These are phyloP conservation scores for Salvelinus fontinalis DNA, from an alignment of 2,113 vertebrate species.

Conservation along the genomic window DNA sequence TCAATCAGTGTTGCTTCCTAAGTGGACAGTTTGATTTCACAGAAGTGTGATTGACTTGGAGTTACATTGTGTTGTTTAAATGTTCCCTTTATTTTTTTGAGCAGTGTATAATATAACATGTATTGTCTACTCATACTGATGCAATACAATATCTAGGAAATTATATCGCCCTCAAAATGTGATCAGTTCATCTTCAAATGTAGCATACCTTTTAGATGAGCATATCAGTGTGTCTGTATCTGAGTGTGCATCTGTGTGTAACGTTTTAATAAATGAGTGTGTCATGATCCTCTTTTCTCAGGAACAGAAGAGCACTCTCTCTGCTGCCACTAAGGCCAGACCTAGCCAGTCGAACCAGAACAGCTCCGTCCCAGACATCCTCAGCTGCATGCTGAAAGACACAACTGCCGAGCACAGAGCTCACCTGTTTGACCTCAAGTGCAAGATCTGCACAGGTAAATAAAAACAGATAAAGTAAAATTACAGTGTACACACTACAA, in stretches of 20 bases:
- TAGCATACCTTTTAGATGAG: too few relatives aligned
- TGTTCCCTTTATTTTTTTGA: too few relatives aligned
- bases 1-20: too few relatives aligned
- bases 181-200: not conserved
- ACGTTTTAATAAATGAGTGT: not conserved
- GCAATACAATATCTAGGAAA: not conserved
- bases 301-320: constrained; percentile 79
- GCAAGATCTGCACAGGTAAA: constrained; percentile 95
- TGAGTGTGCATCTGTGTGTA: not conserved
- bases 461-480: not conserved
- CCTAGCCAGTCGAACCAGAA: constrained; percentile 28
- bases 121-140: not conserved
- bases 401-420: constrained; percentile 89
- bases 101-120: not conserved
- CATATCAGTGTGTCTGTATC: constrained; percentile 7
- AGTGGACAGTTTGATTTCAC: too few relatives aligned
- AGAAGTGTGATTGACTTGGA: too few relatives aligned
- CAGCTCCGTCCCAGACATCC: constrained; percentile 71
- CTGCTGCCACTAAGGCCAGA: constrained; percentile 51
- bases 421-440: constrained; percentile 94
- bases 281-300: constrained; percentile 34
- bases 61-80: too few relatives aligned
- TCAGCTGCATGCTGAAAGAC: constrained; percentile 91
- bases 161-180: too few relatives aligned
- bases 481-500: not conserved